Evolutionary conservation across 2,113 vertebrate genomes (phyloP), one percentile per base, ranked within the genome.

Genomic region (Pteropus alecto): DNA sequence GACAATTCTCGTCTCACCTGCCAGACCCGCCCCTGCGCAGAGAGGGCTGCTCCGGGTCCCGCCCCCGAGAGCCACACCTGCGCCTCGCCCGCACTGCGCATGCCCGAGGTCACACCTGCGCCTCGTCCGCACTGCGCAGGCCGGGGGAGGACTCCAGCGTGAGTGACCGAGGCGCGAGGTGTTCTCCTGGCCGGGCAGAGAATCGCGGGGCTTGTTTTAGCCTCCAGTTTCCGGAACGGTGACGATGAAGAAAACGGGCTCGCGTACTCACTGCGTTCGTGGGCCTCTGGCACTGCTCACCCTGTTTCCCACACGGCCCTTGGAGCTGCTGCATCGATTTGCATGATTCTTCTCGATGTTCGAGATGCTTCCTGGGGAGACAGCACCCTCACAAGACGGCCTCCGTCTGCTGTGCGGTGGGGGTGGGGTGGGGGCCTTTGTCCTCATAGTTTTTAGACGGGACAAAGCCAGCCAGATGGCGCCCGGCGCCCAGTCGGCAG

Each of bases 401-500:
- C 56, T 65, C 24, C 5, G 16, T 9, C 12, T 65, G n/a, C 5
- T 8, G 71, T 0, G 19, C 13, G 16, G 15, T 2, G n/a, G 8
- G 30, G 43, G 9, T 24, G 41, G 22, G 61, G 24, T 6, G 38
- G 16, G 28, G 22, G 28, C 15, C 21, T 73, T 26, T 5, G 35
- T 9, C 30, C 21, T 1, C 28, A 11, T 33, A 24, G 16, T 19
- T 61, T 81, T 60, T 54, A 51, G 61, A 33, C 48, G 12, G 0
- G 51, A 46, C 1, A 2, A 38, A 38, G 7, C 46, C 71, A 56
- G 41, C 84, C 63, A 46, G 81, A 79, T 16, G 58, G 63, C 0
- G 0, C 65, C 60, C 0, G 3, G 4, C 1, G 0, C 61, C 21
- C 1, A 3, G 14, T 13, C 15, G 33, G 28, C n/a, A 1, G 43